Conservation (phyloP, 2,113 vertebrate genomes). For the Indicator indicator region DNA sequence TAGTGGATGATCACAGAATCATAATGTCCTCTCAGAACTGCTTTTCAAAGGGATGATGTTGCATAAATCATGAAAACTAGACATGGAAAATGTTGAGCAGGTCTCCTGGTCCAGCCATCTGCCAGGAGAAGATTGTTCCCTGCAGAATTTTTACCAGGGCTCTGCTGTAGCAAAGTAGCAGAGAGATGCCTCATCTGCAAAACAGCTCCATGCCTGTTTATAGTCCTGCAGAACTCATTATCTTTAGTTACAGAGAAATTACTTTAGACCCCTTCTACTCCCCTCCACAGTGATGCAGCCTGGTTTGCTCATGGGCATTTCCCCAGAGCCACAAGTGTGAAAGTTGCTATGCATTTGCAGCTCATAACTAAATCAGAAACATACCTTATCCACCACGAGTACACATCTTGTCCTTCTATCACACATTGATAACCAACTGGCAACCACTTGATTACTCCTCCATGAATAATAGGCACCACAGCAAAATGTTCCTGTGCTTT, state of each 20-base stretch:
- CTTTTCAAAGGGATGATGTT: constrained; percentile 17
- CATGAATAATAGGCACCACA: not conserved
- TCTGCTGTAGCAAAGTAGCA: not conserved
- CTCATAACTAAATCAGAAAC: not conserved
- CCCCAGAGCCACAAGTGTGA: not conserved
- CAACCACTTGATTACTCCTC: not conserved
- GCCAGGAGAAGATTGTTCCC: constrained; percentile 51
- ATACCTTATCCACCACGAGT: not conserved
- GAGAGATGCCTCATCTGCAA: constrained; percentile 35
- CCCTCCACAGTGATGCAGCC: not conserved
- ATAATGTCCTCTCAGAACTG: constrained; percentile 6
- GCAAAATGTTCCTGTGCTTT: not conserved
- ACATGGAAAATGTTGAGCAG: constrained; percentile 11
- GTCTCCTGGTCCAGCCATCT: constrained; percentile 36
- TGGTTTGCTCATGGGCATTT: not conserved
- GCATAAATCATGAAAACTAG: constrained; percentile 58
- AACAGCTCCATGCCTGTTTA: not conserved
- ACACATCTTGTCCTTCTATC: not conserved
- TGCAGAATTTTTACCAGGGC: constrained; percentile 27
- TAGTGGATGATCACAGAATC: constrained; percentile 4
- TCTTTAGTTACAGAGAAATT: not conserved
- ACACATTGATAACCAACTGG: not conserved
- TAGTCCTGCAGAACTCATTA: constrained; percentile 30
- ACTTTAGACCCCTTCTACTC: not conserved
- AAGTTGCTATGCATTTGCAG: not conserved